A percentile compares a stretch with the other conserved stretches of the same genome.
phyloP scores from a whole-genome alignment of 2,113 vertebrate genomes.

The Psilopsiagon aurifrons region DNA sequence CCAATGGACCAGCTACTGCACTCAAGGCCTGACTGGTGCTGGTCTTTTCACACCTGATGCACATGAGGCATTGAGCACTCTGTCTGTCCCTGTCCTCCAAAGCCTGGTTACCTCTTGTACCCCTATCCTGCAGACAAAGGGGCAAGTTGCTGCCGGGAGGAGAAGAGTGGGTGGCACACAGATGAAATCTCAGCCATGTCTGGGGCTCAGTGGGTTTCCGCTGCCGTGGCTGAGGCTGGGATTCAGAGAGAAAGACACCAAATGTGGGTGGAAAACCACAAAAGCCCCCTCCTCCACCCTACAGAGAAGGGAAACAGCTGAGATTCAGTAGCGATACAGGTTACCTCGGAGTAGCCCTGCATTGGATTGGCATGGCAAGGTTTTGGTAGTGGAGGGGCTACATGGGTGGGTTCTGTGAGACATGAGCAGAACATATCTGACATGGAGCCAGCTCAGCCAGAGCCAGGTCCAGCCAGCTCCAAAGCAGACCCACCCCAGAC shows the following conservation, averaged over 20 bases:
- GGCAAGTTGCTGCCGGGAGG: background rate
- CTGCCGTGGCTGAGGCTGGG: constrained; percentile 47
- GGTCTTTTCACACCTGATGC: background rate
- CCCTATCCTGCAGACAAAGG: background rate
- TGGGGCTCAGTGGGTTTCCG: constrained; percentile 71
- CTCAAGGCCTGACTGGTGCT: background rate
- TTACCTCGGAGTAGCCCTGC: background rate
- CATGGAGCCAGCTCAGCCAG: background rate
- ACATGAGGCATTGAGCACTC: rapidly evolving
- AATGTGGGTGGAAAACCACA: constrained; percentile 70
- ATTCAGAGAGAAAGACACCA: constrained; percentile 58
- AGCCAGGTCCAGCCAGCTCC: background rate
- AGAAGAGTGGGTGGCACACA: constrained; percentile 56
- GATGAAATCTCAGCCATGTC: constrained; percentile 64
- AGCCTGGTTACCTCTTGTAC: background rate
- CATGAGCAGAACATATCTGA: background rate
- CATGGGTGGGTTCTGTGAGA: background rate
- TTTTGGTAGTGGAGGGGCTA: background rate
- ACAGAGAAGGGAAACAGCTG: constrained; percentile 52
- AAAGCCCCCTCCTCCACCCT: constrained; percentile 55
- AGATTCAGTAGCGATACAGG: background rate
- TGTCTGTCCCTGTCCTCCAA: background rate
- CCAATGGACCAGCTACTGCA: rapidly evolving
- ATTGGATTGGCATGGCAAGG: background rate
- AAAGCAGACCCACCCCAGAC: background rate